These are phyloP conservation scores for Rhynchophorus ferrugineus DNA, from an alignment of 1,140 invertebrate species.

Conservation along the genomic window DNA sequence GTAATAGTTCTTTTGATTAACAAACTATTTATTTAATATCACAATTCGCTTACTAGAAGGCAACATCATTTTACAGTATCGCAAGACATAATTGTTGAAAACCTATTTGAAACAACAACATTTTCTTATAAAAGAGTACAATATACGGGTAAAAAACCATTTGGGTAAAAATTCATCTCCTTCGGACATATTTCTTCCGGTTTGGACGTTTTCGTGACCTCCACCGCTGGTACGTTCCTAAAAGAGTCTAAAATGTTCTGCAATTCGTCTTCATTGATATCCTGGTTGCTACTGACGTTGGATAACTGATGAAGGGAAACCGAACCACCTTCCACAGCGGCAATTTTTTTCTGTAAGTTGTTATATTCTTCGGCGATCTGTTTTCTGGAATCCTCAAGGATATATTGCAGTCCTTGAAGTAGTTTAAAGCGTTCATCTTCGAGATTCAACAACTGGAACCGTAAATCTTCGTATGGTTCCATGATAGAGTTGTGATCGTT, in stretches of 20 bases:
- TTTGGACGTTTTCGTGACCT: too few species aligned
- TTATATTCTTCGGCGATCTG: slow-evolving; percentile 23
- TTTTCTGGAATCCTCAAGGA: slow-evolving; percentile 21
- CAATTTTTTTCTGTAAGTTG: slow-evolving; percentile 19
- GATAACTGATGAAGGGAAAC: too few species aligned
- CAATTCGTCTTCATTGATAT: slow-evolving; percentile 2
- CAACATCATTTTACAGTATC: too few species aligned
- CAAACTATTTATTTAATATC: too few species aligned
- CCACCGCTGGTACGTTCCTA: slow-evolving; percentile 8
- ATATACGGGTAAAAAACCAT: too few species aligned
- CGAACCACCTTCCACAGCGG: slow-evolving; percentile 19
- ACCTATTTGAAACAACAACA: too few species aligned
- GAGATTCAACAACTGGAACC: slow-evolving; percentile 21
- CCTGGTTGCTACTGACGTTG: neutral
- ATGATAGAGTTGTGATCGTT: neutral
- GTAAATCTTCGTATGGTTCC: slow-evolving; percentile 17
- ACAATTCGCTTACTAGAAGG: too few species aligned
- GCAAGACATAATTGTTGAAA: too few species aligned
- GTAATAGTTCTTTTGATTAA: too few species aligned
- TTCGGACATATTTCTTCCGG: too few species aligned
- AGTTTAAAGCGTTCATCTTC: slow-evolving; percentile 23
- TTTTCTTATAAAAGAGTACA: too few species aligned
- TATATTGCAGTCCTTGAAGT: slow-evolving; percentile 17
- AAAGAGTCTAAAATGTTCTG: slow-evolving; percentile 24
- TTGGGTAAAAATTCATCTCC: too few species aligned